Conservation (phyloP, 2,113 vertebrate genomes). For the Chrysemys picta region DNA sequence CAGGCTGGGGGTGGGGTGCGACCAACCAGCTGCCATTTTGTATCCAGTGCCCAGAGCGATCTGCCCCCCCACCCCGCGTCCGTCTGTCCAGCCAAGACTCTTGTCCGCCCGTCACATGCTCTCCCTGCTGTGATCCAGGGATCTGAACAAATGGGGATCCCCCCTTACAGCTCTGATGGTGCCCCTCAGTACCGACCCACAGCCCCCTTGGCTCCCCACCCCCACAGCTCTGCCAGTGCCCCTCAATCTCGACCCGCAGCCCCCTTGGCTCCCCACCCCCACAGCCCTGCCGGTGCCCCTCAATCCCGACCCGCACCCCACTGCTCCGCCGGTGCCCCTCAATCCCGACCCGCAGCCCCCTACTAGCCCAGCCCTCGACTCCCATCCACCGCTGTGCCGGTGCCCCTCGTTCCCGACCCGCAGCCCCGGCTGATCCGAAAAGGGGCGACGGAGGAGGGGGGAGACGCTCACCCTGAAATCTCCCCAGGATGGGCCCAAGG, state of each 20-base stretch:
- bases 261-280: neutral
- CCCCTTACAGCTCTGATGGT: neutral
- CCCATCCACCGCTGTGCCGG: neutral
- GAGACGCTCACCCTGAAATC: neutral
- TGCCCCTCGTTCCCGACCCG: neutral
- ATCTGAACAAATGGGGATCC: neutral
- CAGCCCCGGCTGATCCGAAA: neutral
- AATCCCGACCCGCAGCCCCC: neutral
- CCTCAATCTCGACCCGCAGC: neutral
- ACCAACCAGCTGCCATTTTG: neutral
- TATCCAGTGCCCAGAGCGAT: neutral
- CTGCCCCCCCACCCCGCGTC: no score
- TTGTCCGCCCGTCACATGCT: neutral
- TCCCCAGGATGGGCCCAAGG: constrained; percentile 40
- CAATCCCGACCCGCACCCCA: neutral
- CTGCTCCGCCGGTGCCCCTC: neutral
- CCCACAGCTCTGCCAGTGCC: neutral
- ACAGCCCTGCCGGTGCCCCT: no score
- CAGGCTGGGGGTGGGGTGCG: neutral
- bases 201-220: no score
- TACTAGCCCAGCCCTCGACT: neutral
- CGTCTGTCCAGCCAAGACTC: neutral
- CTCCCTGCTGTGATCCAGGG: neutral
- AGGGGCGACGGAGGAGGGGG: constrained; percentile 55
- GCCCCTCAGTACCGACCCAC: no score